These are phyloP conservation scores for Centropus bengalensis DNA, from an alignment of 2,113 vertebrate genomes.

Conservation along the genomic window DNA sequence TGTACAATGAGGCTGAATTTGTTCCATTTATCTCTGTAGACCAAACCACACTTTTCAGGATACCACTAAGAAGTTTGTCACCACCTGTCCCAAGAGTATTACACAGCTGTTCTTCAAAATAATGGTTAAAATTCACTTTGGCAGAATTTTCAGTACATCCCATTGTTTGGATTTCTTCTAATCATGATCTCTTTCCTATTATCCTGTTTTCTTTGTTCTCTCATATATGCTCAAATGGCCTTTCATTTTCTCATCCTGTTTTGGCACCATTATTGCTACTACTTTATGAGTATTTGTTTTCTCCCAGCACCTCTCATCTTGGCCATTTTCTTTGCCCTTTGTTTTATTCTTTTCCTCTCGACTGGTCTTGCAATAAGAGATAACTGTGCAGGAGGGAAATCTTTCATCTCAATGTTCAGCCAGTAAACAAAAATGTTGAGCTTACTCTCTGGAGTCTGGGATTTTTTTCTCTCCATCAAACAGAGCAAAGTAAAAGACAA, in stretches of 20 bases:
- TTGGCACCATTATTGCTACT: not conserved
- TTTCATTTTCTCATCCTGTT: not conserved
- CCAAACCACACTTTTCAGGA: not conserved
- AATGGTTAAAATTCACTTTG: not conserved
- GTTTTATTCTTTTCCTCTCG: conserved; percentile 23
- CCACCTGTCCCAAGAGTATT: not conserved
- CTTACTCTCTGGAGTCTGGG: not conserved
- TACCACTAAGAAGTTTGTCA: not conserved
- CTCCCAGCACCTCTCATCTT: not conserved
- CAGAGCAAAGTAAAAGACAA: conserved; percentile 25
- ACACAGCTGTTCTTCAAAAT: not conserved
- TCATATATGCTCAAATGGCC: conserved; percentile 27
- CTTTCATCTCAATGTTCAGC: conserved; percentile 21
- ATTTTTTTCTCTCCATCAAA: not conserved
- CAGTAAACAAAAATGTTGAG: conserved; percentile 14
- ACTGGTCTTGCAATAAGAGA: not conserved
- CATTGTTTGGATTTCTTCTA: not conserved
- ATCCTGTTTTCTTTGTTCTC: conserved; percentile 1
- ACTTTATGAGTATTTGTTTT: not conserved
- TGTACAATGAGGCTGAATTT: not conserved
- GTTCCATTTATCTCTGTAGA: not conserved
- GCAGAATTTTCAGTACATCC: not conserved
- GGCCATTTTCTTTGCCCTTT: conserved; percentile 31
- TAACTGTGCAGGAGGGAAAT: not conserved
- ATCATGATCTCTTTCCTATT: not conserved